Conservation (phyloP, 2,113 vertebrate genomes). For the Neotoma lepida region DNA sequence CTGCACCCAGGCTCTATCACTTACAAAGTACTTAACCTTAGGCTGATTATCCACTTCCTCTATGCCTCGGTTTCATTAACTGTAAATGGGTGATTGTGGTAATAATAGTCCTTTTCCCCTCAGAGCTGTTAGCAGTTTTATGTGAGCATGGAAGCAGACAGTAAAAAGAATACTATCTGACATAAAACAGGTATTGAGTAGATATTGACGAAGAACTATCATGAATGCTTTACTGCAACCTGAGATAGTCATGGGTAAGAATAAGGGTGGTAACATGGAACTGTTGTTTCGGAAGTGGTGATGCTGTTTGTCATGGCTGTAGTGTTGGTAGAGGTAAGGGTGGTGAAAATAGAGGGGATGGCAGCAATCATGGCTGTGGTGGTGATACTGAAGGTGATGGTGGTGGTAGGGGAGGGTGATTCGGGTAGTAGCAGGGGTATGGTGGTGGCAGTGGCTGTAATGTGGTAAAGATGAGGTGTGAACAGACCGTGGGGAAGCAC, state of each 20-base stretch:
- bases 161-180: not conserved
- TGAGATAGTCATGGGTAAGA: not conserved
- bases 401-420: not conserved
- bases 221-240: not conserved
- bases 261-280: too few relatives aligned
- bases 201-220: not conserved
- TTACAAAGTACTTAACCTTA: not conserved
- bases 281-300: too few relatives aligned
- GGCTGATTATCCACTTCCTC: not conserved
- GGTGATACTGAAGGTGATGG: not conserved
- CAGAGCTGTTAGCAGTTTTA: constrained; percentile 4
- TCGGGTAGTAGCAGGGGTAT: too few relatives aligned
- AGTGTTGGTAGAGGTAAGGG: not conserved
- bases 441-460: not conserved
- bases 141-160: not conserved
- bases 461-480: not conserved
- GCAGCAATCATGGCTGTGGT: not conserved
- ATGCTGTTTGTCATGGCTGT: too few relatives aligned
- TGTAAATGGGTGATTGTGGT: not conserved
- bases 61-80: constrained; percentile 20
- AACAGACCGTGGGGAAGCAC: not conserved
- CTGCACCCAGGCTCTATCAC: not conserved
- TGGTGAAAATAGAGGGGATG: not conserved
- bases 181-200: not conserved
- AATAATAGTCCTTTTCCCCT: not conserved